Evolutionary conservation across 1,140 invertebrate genomes (phyloP), one percentile per base, ranked within the genome.

Genomic region (Trichonephila inaurata): DNA sequence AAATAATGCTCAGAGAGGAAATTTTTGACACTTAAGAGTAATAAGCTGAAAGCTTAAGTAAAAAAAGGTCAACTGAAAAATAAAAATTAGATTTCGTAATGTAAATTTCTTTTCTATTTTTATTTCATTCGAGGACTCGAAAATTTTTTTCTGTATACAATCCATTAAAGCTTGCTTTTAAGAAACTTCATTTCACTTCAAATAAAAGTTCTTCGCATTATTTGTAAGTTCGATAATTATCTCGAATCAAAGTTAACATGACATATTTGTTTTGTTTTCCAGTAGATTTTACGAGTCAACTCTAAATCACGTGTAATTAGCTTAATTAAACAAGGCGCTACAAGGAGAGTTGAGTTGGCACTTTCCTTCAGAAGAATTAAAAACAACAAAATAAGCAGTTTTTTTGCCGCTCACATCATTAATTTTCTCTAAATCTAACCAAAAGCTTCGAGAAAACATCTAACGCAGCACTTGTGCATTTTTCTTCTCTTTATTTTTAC

Each of bases 381-480:
- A 91, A 62, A 40, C 18, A 51, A 40, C 58, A 21, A 92, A 92
- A 19, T 51, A 83, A 85, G 82, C 33, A 7, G 12, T 90, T 44
- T 90, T n/a, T 33, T 51, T 51, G 51, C 7, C 24, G 12, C 24
- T 16, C 8, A 77, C 60, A 85, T 92, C 90, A 92, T 92, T 92
- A 85, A 92, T 92, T 92, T 61, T 92, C 77, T 33, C 90, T 60
- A 81, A 92, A 92, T 92, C 90, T 92, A 92, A 61, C 24, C 61
- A 60, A 61, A 51, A 19, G 33, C 90, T 85, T 77, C 40, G 16
- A 77, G 90, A 92, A 92, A 92, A 92, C 81, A 92, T 92, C 90
- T 82, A 91, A 91, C 89, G 60, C 89, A 66, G 90, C 90, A 92
- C 61, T 85, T 66, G 90, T 44, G 90, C 64, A 21, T 62, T 85